Evolutionary conservation across 2,888 invertebrate species (phyloP), one percentile per base, ranked within the genome.

Genomic region (Leucophenga montana): DNA sequence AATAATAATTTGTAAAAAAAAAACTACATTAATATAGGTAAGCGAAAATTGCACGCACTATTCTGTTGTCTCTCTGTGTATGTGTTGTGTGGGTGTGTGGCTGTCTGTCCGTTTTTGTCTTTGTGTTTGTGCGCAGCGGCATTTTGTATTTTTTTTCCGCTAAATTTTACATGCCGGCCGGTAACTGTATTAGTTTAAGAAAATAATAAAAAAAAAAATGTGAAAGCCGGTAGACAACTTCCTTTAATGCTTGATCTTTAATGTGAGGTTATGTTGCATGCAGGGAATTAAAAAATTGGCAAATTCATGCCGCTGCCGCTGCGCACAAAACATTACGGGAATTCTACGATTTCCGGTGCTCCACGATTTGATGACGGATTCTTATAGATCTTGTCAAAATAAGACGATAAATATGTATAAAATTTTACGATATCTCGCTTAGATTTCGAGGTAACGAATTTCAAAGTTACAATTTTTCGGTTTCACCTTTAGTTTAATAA

Each of bases 41-140:
- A 39, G 39, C 39, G 11, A 39, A 27, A 27, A 27, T 27, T 27
- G 2, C 50, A 27, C n/a, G 27, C 20, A 9, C 65, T 75, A 75
- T 73, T 67, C 67, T 20, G 57, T 50, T 33, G 39, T 3, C 11
- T 39, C 11, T 39, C 18, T 16, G 6, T 59, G 18, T 27, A 27
- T 53, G 16, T 33, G 31, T 46, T 18, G 18, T 53, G 16, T 44
- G 16, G 57, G 13, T 39, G 54, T 66, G 44, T 56, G 54, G 33
- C 20, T 18, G 22, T 57, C 18, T 56, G 67, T 56, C 6, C 22
- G 22, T 4, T 20, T 22, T 56, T 56, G 33, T n/a, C 16, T 33
- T 16, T 27, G 39, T 39, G 22, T 50, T 27, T 14, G 50, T 14
- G 18, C 44, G 66, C 44, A 53, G 14, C 20, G 44, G 20, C 39